Evolutionary conservation across 2,113 vertebrate genomes (phyloP).

Genomic region (Chascanopsetta lugubris): DNA sequence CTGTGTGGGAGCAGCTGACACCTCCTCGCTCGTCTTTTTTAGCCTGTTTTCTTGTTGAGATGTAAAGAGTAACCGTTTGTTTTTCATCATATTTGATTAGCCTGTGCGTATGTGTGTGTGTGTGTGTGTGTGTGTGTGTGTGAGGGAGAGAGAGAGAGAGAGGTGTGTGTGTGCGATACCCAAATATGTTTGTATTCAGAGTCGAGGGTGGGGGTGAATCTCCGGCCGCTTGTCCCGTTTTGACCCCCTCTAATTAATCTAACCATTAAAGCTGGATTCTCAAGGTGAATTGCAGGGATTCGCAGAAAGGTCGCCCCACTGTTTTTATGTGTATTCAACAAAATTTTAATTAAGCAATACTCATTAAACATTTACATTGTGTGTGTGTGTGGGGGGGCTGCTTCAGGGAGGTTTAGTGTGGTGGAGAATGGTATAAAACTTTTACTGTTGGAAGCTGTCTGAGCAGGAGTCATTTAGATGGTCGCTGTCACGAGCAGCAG

Average conservation of each 20-base stretch:
- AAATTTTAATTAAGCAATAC: slow-evolving; percentile 66
- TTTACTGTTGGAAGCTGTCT: slow-evolving; percentile 55
- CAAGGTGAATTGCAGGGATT: slow-evolving; percentile 66
- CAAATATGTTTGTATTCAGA: slow-evolving; percentile 6
- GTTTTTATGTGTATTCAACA: slow-evolving; percentile 72
- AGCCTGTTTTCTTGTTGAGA: slow-evolving; percentile 37
- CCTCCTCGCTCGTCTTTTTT: slow-evolving; percentile 58
- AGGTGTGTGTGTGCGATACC: background rate
- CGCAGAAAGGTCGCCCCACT: slow-evolving; percentile 63
- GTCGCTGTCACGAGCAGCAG: slow-evolving; percentile 14
- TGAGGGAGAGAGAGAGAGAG: background rate
- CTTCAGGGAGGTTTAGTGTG: slow-evolving; percentile 53
- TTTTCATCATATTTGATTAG: slow-evolving; percentile 48
- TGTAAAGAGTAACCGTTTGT: slow-evolving; percentile 45
- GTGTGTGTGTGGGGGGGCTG: slow-evolving; percentile 48
- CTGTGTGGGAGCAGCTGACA: slow-evolving; percentile 62
- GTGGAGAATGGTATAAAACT: slow-evolving; percentile 62
- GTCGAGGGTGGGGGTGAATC: slow-evolving; percentile 20
- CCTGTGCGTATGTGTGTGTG: background rate
- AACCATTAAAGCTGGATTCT: slow-evolving; percentile 57
- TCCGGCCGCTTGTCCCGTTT: slow-evolving; percentile 44
- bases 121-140: background rate
- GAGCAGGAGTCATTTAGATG: slow-evolving; percentile 50
- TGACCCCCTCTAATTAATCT: slow-evolving; percentile 67
- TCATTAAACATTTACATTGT: slow-evolving; percentile 67